Base-by-base conservation (phyloP, 2,797 vertebrate species). In the Saguinus oedipus region DNA sequence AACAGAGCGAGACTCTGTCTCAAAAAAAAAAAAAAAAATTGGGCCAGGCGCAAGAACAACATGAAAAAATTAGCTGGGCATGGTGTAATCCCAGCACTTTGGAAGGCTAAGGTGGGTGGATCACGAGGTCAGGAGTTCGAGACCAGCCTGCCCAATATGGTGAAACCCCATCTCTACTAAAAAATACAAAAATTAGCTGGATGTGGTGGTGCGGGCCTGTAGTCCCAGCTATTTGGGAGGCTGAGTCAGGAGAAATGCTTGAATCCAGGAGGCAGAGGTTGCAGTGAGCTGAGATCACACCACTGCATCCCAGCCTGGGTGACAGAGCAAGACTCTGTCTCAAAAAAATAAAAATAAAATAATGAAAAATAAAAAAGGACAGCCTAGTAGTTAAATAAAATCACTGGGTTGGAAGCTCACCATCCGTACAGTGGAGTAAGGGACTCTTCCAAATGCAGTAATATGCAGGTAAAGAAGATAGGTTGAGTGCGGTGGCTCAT, bases 341-440 rank as follows among this genome's bases (percentile, higher is more conserved):
- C 8, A 46, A 75, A 75, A 27, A 75, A 15, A 48, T 15, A 74
- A 20, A 19, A 19, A 19, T 59, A 12, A 30, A 61, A 44, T 44
- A 46, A 46, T 11, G 10, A 30, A 24, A 74, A 39, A 39, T 39
- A 39, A 36, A 33, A 24, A 50, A 26, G 26, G 53, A 13, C 36
- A 44, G 6, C 13, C 59, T 10, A 9, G 2, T 27, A 12, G 10
- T 20, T 59, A 48, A 1, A 88, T 59, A 48, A 1, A 91, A 20
- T 78, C 46, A 4, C 1, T 14, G 42, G 72, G 46, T 10, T 59
- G 76, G 61, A 39, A 61, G 13, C 12, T 68, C 30, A 7, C 17
- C 7, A 0, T 68, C 61, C 36, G 0, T 15, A 48, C 4, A 7
- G 15, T 36, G 14, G 27, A 17, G 26, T 5, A 10, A 0, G 55